Percentiles rank a stretch among this genome's conserved stretches.
Evolutionary conservation across 30 jellyfish, hydroid and myxozoan genomes (phyloP).

Genomic region (Chrysaora quinquecirrha): DNA sequence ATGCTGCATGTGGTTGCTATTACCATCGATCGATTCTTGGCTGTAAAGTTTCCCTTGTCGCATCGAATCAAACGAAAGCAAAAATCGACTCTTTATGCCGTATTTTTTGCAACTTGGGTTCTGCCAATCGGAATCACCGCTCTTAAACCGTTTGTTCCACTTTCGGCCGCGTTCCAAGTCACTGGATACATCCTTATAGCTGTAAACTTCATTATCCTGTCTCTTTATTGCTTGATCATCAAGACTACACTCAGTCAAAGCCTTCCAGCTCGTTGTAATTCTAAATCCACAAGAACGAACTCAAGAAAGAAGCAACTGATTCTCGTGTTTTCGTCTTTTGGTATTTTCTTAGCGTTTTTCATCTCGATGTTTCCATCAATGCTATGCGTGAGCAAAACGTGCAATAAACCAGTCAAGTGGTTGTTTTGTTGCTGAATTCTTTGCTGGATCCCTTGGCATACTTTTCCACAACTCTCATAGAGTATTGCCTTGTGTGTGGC

Average conservation of each 20-base stretch:
- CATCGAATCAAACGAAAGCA: not conserved
- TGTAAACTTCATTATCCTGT: not conserved
- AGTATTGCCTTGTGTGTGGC: not conserved
- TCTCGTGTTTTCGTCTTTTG: not conserved
- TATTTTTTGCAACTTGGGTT: not conserved
- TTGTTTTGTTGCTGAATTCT: not conserved
- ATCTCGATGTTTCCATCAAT: not conserved
- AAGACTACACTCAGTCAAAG: not conserved
- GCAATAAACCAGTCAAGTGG: not conserved
- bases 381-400: not conserved
- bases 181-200: not conserved
- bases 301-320: conserved; percentile 5
- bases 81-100: not conserved
- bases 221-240: not conserved
- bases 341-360: not conserved
- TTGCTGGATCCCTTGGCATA: not conserved
- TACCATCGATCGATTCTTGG: not conserved
- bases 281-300: not conserved
- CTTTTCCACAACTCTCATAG: not conserved
- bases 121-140: not conserved
- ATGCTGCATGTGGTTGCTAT: not conserved
- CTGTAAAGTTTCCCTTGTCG: not conserved
- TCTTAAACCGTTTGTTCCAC: not conserved
- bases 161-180: not conserved
- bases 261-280: not conserved